Percentiles rank a stretch among this genome's conserved stretches.
Conservation (phyloP, 1,140 invertebrate species). For the Drosophila serrata region DNA sequence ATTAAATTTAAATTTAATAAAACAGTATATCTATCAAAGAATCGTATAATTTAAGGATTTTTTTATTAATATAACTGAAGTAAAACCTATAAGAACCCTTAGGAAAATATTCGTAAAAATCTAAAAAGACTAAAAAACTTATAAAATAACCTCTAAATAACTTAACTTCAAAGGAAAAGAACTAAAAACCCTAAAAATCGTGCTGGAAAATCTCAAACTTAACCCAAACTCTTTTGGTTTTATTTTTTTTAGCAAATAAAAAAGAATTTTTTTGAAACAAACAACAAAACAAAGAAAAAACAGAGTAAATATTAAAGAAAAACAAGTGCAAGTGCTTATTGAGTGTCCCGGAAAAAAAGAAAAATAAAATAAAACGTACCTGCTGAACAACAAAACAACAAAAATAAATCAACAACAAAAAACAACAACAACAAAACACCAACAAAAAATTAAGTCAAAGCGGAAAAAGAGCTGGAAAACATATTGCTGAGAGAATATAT, state of each 20-base stretch:
- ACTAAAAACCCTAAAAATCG: not conserved
- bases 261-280: slow-evolving; percentile 36
- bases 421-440: not conserved
- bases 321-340: slow-evolving; percentile 27
- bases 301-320: not conserved
- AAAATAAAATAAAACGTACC: slow-evolving; percentile 42
- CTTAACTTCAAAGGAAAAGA: not conserved
- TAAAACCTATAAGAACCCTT: too few relatives aligned
- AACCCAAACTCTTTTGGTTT: slow-evolving; percentile 25
- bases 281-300: slow-evolving; percentile 21
- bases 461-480: not conserved
- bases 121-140: not conserved
- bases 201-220: slow-evolving; percentile 12
- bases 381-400: slow-evolving; percentile 44
- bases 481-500: slow-evolving; percentile 8
- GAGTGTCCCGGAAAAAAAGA: slow-evolving; percentile 10
- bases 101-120: not conserved
- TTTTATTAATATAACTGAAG: not conserved
- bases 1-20: too few relatives aligned
- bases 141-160: not conserved
- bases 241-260: slow-evolving; percentile 25
- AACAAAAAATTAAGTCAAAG: not conserved
- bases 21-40: too few relatives aligned
- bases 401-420: slow-evolving; percentile 17
- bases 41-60: not conserved